These are phyloP conservation scores for Drosophila gunungcola DNA, from an alignment of 1,140 invertebrate genomes.

Conservation along the genomic window DNA sequence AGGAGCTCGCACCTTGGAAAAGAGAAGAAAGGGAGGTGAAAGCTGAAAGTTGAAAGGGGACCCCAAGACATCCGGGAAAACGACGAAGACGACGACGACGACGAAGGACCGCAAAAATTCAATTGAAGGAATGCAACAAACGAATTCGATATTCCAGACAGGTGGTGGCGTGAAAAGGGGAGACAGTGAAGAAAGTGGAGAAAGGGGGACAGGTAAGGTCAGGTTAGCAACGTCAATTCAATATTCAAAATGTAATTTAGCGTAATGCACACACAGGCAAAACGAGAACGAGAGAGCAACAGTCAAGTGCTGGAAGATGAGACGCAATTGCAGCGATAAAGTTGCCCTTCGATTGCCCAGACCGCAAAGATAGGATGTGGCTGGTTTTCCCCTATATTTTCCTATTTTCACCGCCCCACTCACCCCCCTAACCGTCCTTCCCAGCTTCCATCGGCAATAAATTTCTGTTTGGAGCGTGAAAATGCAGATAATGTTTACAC, in stretches of 20 bases:
- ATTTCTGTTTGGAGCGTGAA: slow-evolving; percentile 60
- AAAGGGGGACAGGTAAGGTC: slow-evolving; percentile 8
- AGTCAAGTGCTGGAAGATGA: slow-evolving; percentile 55
- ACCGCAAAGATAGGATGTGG: slow-evolving; percentile 42
- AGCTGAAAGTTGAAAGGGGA: slow-evolving; percentile 3
- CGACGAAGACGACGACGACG: slow-evolving; percentile 21
- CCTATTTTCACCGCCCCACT: not conserved
- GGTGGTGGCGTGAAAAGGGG: not conserved
- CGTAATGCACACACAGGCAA: slow-evolving; percentile 70
- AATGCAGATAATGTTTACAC: slow-evolving; percentile 73
- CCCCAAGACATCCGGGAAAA: not conserved
- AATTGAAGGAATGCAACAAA: slow-evolving; percentile 65
- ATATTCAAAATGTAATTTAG: slow-evolving; percentile 84
- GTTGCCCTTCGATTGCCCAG: slow-evolving; percentile 58
- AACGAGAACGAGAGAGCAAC: slow-evolving; percentile 12
- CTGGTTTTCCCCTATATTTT: not conserved
- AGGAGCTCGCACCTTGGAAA: not conserved
- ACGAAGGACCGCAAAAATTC: slow-evolving; percentile 61
- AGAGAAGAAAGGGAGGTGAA: not conserved
- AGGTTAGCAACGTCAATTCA: slow-evolving; percentile 63
- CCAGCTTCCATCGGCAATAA: slow-evolving; percentile 48
- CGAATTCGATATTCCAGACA: slow-evolving; percentile 54
- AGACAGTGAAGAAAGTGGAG: no score
- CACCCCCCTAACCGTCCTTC: not conserved
- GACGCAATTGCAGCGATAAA: slow-evolving; percentile 75